Base-by-base conservation (phyloP, 2,888 invertebrate genomes). In the Julus scandinavius region DNA sequence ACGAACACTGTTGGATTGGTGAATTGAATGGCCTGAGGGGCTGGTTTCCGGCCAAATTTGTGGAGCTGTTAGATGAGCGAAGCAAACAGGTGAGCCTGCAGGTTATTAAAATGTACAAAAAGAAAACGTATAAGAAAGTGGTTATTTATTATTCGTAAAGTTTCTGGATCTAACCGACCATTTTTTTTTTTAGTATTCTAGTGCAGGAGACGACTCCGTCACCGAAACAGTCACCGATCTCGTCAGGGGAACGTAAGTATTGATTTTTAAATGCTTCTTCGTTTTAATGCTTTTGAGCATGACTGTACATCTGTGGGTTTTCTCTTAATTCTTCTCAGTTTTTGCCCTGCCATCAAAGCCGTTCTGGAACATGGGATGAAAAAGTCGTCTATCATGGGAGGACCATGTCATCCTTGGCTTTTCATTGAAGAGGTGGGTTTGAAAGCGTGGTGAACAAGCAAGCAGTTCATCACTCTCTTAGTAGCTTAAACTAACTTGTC, bases 1-100 rank as follows among this genome's bases (percentile, higher is more conserved):
- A 99, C 93, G 99, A 99, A 92, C 98, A 99, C 92, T 99, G 99
- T 92, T 99, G 99, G 99, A 96, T 99, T 90, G 99, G 99, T 6
- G 99, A 99, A 92, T 92, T 99, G 86, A 99, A 99, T 93, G 99
- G 99, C 0, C 93, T 98, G 86, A 91, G 92, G 92, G 95, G 98
- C 83, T 99, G 98, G 98, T 99, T 99, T 93, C 98, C 98, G 41
- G 98, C 98, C 2, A 97, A 98, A 93, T 98, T 98, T 93, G 98
- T 99, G 0, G 96, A 98, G 92, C 93, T 99, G 85, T 93, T 99
- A 85, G 99, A 99, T 93, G 99, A 99, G 93, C 93, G 97, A 89
- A 97, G 97, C 92, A 97, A 97, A 91, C 95, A 95, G 91, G 90
- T 90, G 6, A 40, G 20, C 3, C 17, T 15, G 54, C 15, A 1